phyloP scores from a whole-genome alignment of 1,140 invertebrate genomes.

The Drosophila nigromelanica region DNA sequence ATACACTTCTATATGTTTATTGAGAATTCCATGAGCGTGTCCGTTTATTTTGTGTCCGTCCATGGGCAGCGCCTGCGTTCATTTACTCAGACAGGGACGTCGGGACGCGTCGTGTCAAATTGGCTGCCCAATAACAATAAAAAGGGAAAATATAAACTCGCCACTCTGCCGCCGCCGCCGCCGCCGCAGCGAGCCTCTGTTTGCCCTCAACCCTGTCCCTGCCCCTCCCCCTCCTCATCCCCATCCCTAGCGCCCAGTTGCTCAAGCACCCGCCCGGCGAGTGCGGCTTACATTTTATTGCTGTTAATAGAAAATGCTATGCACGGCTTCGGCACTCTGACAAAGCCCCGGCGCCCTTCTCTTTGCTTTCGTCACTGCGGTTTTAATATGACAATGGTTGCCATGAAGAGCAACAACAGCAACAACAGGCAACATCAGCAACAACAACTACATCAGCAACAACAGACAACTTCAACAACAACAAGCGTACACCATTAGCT shows the following conservation, averaged over 20 bases:
- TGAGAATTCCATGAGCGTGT: conserved; percentile 55
- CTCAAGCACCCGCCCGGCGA: conserved; percentile 1
- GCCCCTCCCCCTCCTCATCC: no score
- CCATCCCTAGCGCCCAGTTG: not conserved
- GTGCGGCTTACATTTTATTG: conserved; percentile 52
- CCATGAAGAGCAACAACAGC: conserved; percentile 26
- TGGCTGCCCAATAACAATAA: conserved; percentile 67
- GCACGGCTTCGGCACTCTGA: conserved; percentile 49
- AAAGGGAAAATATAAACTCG: conserved; percentile 54
- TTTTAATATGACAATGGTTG: conserved; percentile 69
- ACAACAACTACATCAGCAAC: conserved; percentile 20
- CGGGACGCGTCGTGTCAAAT: conserved; percentile 49
- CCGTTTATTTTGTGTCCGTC: conserved; percentile 15
- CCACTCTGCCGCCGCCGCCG: conserved; percentile 16
- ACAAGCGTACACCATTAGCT: conserved; percentile 60
- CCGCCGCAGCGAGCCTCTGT: not conserved
- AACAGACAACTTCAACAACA: conserved; percentile 27
- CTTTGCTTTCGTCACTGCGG: conserved; percentile 66
- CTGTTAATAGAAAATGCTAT: conserved; percentile 76
- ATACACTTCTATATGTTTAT: conserved; percentile 33
- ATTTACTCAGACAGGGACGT: conserved; percentile 8
- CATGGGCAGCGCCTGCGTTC: conserved; percentile 11
- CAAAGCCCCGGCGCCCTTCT: not conserved
- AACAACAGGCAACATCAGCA: conserved; percentile 1
- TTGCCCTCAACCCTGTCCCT: not conserved